phyloP scores from a whole-genome alignment of 1,140 invertebrate species.

The Tyrophagus putrescentiae region DNA sequence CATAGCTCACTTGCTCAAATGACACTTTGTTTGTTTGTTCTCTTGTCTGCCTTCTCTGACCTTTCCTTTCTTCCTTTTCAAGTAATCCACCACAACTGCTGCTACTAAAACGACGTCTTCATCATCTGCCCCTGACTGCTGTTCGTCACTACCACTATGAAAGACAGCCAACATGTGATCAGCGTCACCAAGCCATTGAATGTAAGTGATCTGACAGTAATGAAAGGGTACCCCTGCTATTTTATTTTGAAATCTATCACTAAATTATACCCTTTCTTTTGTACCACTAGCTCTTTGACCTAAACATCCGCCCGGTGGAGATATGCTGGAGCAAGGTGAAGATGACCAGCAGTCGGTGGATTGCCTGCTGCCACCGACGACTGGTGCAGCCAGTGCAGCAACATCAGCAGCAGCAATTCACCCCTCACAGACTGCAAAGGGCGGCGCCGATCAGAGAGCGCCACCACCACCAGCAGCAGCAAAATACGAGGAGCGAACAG shows the following conservation, averaged over 20 bases:
- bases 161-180: constrained; percentile 4
- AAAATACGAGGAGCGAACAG: background rate
- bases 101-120: too few relatives aligned
- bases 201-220: background rate
- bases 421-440: background rate
- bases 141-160: too few relatives aligned
- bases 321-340: constrained; percentile 17
- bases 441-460: background rate
- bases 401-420: background rate
- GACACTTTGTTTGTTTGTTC: too few relatives aligned
- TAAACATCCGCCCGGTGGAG: background rate
- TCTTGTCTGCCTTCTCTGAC: too few relatives aligned
- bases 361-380: constrained; percentile 2
- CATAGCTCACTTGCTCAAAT: too few relatives aligned
- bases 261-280: background rate
- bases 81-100: too few relatives aligned
- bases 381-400: background rate
- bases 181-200: background rate
- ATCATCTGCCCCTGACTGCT: too few relatives aligned
- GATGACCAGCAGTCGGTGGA: constrained; percentile 17
- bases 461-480: background rate
- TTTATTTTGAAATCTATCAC: background rate
- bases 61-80: too few relatives aligned
- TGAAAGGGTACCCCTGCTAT: background rate
- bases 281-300: constrained; percentile 3